phyloP scores from a whole-genome alignment of 2,888 invertebrate genomes.

The Lottia gigantea region DNA sequence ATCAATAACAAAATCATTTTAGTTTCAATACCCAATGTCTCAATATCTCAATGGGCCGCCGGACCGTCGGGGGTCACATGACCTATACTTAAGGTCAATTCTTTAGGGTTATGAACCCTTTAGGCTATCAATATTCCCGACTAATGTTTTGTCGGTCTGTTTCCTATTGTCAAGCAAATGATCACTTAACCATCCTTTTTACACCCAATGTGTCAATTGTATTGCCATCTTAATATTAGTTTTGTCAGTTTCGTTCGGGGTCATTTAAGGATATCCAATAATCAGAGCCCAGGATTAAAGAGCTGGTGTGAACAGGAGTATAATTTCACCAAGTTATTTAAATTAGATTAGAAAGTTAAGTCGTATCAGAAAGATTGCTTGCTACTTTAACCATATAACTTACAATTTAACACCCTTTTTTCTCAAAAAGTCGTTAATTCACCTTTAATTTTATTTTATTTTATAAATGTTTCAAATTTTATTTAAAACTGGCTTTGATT shows the following conservation, averaged over 20 bases:
- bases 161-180: background rate
- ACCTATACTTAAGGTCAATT: background rate
- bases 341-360: background rate
- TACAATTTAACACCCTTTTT: too few relatives aligned
- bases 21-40: too few relatives aligned
- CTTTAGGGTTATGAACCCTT: conserved; percentile 5
- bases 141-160: background rate
- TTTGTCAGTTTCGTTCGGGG: background rate
- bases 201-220: conserved; percentile 1
- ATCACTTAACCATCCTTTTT: conserved; percentile 2
- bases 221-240: conserved; percentile 1
- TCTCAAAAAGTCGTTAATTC: too few relatives aligned
- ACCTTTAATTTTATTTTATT: too few relatives aligned
- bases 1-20: too few relatives aligned
- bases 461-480: too few relatives aligned
- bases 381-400: too few relatives aligned
- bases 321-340: background rate
- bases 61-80: background rate
- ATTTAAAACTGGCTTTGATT: too few relatives aligned
- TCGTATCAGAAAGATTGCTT: background rate
- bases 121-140: background rate
- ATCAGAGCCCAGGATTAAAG: background rate
- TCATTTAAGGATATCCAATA: conserved; percentile 7
- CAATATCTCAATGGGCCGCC: too few relatives aligned
- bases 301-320: background rate